Evolutionary conservation across 2,888 invertebrate species (phyloP).

Genomic region (Andricus curvator): DNA sequence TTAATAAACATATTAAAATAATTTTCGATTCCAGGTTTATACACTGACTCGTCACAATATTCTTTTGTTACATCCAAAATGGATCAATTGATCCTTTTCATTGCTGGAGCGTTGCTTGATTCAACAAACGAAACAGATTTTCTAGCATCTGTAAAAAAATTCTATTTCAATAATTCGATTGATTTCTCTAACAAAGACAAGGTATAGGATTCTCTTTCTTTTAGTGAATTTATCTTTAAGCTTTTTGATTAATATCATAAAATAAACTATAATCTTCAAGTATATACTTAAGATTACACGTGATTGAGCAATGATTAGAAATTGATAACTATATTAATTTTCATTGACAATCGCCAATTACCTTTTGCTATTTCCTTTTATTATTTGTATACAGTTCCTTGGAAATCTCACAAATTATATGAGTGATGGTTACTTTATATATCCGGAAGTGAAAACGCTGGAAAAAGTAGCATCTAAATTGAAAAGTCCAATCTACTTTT

Average conservation of each 20-base stretch:
- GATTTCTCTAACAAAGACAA: neutral
- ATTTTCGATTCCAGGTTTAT: neutral
- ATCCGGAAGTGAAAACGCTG: conserved; percentile 37
- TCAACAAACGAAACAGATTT: neutral
- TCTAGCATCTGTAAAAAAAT: neutral
- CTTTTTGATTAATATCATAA: neutral
- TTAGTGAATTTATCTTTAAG: neutral
- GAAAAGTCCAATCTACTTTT: conserved; percentile 53
- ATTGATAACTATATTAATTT: neutral
- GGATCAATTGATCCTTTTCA: neutral
- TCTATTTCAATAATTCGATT: conserved; percentile 12
- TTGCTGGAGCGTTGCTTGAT: neutral
- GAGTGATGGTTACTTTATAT: conserved; percentile 45
- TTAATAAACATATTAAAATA: neutral
- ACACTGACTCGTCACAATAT: neutral
- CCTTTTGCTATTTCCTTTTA: neutral
- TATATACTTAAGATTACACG: neutral
- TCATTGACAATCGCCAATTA: neutral
- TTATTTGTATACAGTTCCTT: neutral
- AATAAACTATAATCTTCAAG: neutral
- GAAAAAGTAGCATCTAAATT: neutral
- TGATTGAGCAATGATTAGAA: neutral
- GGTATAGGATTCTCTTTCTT: neutral
- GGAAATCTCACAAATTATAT: neutral
- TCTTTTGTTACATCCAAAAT: neutral